These are phyloP conservation scores for Sebastes variabilis DNA, from an alignment of 2,797 vertebrate genomes.

Conservation along the genomic window DNA sequence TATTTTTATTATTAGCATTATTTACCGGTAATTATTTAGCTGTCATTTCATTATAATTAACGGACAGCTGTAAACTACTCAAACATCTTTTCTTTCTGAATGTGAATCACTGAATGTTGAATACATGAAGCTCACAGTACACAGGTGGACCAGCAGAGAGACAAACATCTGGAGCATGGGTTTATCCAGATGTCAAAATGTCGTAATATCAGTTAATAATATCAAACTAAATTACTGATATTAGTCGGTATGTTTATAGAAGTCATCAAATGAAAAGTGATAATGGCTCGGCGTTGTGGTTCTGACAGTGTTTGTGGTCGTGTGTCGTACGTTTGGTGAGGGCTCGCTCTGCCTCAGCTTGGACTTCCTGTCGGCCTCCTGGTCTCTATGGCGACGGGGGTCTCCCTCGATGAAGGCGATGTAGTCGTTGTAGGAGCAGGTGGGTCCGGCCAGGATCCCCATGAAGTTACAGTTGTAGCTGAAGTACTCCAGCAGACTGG, in stretches of 20 bases:
- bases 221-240: neutral
- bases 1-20: neutral
- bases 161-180: neutral
- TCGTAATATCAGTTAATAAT: no score
- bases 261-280: neutral
- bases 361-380: conserved; percentile 81
- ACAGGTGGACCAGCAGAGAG: neutral
- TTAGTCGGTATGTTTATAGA: neutral
- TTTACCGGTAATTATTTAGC: neutral
- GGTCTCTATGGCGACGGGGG: conserved; percentile 81
- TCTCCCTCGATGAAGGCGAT: conserved; percentile 94
- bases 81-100: neutral
- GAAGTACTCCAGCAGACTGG: conserved; percentile 93
- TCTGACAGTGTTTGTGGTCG: neutral
- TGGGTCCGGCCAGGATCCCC: conserved; percentile 94
- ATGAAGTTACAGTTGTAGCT: conserved; percentile 98
- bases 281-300: neutral
- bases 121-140: neutral
- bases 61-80: neutral
- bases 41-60: neutral
- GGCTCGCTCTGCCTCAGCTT: conserved; percentile 85
- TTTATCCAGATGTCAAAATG: neutral
- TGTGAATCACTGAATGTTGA: neutral
- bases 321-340: conserved; percentile 82
- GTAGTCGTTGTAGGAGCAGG: conserved; percentile 97